These are phyloP conservation scores for Ptychochromis oligacanthus DNA, from an alignment of 2,113 vertebrate genomes.

Conservation along the genomic window DNA sequence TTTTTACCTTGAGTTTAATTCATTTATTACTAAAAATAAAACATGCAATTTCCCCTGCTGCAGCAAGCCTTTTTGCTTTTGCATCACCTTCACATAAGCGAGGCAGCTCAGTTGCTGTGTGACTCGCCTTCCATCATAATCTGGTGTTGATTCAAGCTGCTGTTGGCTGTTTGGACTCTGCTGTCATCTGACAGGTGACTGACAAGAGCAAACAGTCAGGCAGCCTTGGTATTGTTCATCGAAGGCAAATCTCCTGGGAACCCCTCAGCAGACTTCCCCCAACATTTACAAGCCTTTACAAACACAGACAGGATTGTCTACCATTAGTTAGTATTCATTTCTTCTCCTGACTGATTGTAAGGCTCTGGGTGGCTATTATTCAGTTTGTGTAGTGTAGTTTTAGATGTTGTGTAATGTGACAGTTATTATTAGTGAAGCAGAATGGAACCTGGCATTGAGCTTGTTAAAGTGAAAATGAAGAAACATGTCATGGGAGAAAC, in stretches of 20 bases:
- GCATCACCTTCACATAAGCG: not conserved
- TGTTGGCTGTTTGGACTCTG: conserved; percentile 37
- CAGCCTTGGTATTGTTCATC: conserved; percentile 58
- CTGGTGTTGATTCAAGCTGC: conserved; percentile 41
- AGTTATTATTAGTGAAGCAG: conserved; percentile 44
- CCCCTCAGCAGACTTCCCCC: conserved; percentile 26
- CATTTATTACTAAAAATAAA: not conserved
- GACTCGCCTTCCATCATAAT: not conserved
- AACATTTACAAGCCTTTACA: conserved; percentile 38
- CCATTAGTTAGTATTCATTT: conserved; percentile 74
- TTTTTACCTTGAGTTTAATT: not conserved
- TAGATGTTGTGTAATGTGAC: conserved; percentile 51
- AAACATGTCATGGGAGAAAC: not conserved
- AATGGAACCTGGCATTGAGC: conserved; percentile 1
- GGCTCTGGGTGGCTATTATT: conserved; percentile 53
- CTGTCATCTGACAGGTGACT: conserved; percentile 70
- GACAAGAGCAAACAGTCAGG: conserved; percentile 76
- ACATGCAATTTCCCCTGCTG: not conserved
- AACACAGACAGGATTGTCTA: conserved; percentile 65
- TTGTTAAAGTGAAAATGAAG: conserved; percentile 7
- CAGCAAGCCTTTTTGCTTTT: not conserved
- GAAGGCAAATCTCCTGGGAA: conserved; percentile 64
- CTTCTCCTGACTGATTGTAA: conserved; percentile 51
- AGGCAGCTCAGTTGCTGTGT: not conserved
- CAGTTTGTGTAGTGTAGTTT: conserved; percentile 48